Evolutionary conservation across 1,140 invertebrate genomes (phyloP).

Genomic region (Panagrolaimus sp.): DNA sequence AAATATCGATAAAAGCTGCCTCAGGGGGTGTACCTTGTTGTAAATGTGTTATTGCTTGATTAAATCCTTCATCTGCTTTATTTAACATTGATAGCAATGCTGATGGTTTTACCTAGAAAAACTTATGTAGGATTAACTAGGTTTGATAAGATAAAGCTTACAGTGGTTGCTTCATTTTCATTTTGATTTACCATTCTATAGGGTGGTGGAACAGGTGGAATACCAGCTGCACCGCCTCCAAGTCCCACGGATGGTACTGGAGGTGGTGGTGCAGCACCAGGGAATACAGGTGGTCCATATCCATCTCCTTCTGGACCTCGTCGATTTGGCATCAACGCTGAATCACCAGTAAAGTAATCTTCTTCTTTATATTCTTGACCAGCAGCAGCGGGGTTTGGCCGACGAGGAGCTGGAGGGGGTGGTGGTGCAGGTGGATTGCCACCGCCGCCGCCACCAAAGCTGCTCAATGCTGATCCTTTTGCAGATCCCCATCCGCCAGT

Average conservation of each 20-base stretch:
- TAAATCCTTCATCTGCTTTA: constrained; percentile 56
- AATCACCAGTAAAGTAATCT: constrained; percentile 55
- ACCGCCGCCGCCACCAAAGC: constrained; percentile 41
- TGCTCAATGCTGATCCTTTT: constrained; percentile 8
- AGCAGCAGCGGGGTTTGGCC: constrained; percentile 9
- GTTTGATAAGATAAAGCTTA: constrained; percentile 17
- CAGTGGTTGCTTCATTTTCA: constrained; percentile 45
- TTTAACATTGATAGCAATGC: constrained; percentile 52
- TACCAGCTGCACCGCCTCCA: constrained; percentile 53
- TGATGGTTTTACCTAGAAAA: constrained; percentile 50
- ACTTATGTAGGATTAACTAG: neutral
- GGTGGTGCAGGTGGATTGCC: constrained; percentile 12
- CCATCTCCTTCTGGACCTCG: constrained; percentile 55
- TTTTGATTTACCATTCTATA: constrained; percentile 19
- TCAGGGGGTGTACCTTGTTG: constrained; percentile 54
- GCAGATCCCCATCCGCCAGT: constrained; percentile 20
- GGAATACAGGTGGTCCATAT: constrained; percentile 52
- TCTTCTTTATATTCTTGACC: constrained; percentile 25
- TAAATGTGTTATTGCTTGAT: constrained; percentile 57
- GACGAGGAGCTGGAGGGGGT: constrained; percentile 1
- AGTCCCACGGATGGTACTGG: constrained; percentile 40
- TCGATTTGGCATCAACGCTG: constrained; percentile 48
- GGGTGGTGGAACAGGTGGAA: constrained; percentile 30
- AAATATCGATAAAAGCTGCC: constrained; percentile 51
- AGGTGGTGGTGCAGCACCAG: constrained; percentile 40